Evolutionary conservation across 2,113 vertebrate species (phyloP), one percentile per base, ranked within the genome.

Genomic region (Cygnus buccinator): DNA sequence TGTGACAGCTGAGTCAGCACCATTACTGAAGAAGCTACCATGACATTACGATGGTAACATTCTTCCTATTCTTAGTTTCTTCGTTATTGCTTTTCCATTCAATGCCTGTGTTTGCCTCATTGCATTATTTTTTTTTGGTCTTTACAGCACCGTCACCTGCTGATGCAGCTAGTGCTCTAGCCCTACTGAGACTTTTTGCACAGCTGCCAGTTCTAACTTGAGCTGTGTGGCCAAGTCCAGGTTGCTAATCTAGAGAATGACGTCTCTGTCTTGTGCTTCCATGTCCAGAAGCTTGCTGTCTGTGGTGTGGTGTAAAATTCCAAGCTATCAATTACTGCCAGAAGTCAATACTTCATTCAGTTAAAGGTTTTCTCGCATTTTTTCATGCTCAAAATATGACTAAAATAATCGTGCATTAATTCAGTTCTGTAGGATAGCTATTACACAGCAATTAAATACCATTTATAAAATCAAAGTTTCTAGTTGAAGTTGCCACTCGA

Each of bases 171-270:
- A 81, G 46, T 61, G 39, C 91, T 87, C 68, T 61, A 87, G 86
- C 92, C 23, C 2, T 85, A 33, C 67, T 17, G 54, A 96, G 89
- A 79, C 54, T 76, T 94, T 81, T 35, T 75, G 83, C 86, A 93
- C 95, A 98, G 96, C 97, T 98, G 96, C 95, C 97, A 97, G 95
- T 93, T 95, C 85, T 94, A 95, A 96, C 84, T 95, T 80, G 76
- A 95, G 96, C 95, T 95, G 87, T 11, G 8, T 89, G 93, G 96
- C 82, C 96, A 89, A 94, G 95, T 86, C 92, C 94, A 97, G 90
- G 95, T 95, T 96, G 93, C 97, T 98, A 97, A 98, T 96, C 93
- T 92, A 97, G 95, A 97, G 96, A 96, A 97, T 97, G 97, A 98
- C 96, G 79, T 97, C 96, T 96, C 94, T 97, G 95, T 96, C 95